phyloP scores from a whole-genome alignment of 2,113 vertebrate species.

The Thalassoma bifasciatum region DNA sequence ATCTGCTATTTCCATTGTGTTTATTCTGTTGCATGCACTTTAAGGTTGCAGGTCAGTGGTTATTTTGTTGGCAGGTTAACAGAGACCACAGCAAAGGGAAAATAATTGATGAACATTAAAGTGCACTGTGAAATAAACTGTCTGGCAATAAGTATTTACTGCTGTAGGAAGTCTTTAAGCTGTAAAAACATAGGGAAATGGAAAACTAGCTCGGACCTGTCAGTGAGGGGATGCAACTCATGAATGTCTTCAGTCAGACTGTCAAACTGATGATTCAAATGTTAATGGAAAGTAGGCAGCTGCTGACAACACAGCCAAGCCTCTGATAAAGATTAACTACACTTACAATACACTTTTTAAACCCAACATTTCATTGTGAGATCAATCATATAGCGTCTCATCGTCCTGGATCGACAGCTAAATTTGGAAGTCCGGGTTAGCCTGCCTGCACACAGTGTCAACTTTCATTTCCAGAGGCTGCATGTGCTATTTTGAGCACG shows the following conservation, averaged over 20 bases:
- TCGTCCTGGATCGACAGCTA: conserved; percentile 62
- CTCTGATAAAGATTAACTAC: conserved; percentile 27
- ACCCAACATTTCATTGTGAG: background rate
- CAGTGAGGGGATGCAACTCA: conserved; percentile 3
- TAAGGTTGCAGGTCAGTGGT: conserved; percentile 22
- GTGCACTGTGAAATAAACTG: conserved; percentile 24
- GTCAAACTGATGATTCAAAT: conserved; percentile 27
- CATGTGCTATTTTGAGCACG: conserved; percentile 67
- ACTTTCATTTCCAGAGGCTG: conserved; percentile 71
- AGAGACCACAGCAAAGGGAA: conserved; percentile 15
- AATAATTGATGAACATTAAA: conserved; percentile 6
- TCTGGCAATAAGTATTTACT: conserved; percentile 9
- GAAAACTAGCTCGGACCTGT: conserved; percentile 29
- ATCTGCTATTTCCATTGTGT: conserved; percentile 6
- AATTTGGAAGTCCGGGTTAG: conserved; percentile 67
- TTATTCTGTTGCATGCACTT: conserved; percentile 18
- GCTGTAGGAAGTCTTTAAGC: conserved; percentile 9
- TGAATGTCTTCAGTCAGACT: conserved; percentile 34
- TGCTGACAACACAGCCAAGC: conserved; percentile 26
- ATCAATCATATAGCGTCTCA: conserved; percentile 45
- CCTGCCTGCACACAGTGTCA: conserved; percentile 66
- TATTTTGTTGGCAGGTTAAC: conserved; percentile 11
- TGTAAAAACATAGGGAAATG: conserved; percentile 31
- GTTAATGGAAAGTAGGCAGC: conserved; percentile 33
- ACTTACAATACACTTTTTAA: conserved; percentile 29